Evolutionary conservation across 1,140 invertebrate species (phyloP).

Genomic region (Melipona quadrifasciata): DNA sequence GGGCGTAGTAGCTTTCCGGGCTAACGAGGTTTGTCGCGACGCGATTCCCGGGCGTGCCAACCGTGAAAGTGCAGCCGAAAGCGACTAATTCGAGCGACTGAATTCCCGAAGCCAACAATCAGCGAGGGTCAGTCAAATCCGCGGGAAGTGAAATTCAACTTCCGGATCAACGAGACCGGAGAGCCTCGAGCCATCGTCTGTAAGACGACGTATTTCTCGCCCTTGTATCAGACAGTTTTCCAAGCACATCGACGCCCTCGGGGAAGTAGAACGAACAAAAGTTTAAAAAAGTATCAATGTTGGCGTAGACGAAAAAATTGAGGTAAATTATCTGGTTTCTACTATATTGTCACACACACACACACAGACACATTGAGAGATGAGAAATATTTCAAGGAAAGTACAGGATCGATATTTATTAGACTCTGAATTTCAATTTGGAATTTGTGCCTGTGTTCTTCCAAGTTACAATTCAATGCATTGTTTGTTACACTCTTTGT

Average conservation of each 20-base stretch:
- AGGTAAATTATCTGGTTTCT: constrained; percentile 19
- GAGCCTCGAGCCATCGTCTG: too few relatives aligned
- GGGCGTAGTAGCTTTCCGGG: not conserved
- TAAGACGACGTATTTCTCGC: too few relatives aligned
- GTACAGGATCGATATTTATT: not conserved
- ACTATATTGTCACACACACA: not conserved
- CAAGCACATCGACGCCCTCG: too few relatives aligned
- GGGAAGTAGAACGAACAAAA: constrained; percentile 24
- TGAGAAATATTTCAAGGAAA: not conserved
- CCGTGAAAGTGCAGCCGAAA: constrained; percentile 19
- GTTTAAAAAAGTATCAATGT: constrained; percentile 32
- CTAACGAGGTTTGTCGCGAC: constrained; percentile 23
- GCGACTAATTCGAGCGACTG: constrained; percentile 25
- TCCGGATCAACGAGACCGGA: constrained; percentile 30
- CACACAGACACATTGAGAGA: not conserved
- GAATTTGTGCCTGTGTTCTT: not conserved
- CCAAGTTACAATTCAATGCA: not conserved
- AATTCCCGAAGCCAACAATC: constrained; percentile 32
- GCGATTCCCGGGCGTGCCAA: constrained; percentile 6
- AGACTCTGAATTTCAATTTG: not conserved
- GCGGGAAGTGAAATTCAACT: constrained; percentile 30
- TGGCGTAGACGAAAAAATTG: not conserved
- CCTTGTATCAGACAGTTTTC: not conserved
- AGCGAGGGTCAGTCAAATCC: constrained; percentile 12
- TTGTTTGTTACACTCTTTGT: too few relatives aligned